Evolutionary conservation across 2,888 invertebrate genomes (phyloP).

Genomic region (Strigamia crassipes): DNA sequence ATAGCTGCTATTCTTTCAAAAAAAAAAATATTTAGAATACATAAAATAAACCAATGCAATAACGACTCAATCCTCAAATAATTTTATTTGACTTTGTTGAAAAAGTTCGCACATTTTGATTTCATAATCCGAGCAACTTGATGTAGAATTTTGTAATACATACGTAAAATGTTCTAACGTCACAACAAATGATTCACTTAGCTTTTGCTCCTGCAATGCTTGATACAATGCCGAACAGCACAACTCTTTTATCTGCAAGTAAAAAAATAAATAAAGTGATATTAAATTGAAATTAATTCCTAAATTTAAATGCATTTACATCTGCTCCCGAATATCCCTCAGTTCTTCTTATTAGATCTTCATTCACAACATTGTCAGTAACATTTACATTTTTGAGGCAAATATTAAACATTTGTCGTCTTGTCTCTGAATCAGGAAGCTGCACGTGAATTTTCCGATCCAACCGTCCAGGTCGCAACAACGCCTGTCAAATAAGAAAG

Average conservation of each 20-base stretch:
- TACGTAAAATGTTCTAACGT: not conserved
- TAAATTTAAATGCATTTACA: conserved; percentile 51
- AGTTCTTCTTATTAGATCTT: conserved; percentile 71
- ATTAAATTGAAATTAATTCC: not conserved
- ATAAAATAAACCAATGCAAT: too few species aligned
- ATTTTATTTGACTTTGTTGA: not conserved
- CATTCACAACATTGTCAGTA: conserved; percentile 67
- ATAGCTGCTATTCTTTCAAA: too few species aligned
- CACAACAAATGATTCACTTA: not conserved
- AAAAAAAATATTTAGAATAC: too few species aligned
- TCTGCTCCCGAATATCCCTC: conserved; percentile 93
- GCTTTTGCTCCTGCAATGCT: not conserved
- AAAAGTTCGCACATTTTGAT: not conserved
- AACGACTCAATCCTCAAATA: too few species aligned
- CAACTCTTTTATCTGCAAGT: not conserved
- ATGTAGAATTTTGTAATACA: not conserved
- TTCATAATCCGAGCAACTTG: not conserved
- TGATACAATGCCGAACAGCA: not conserved
- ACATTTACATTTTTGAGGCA: conserved; percentile 76
- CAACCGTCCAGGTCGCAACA: conserved; percentile 87
- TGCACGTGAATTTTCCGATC: conserved; percentile 92
- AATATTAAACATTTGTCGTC: conserved; percentile 80
- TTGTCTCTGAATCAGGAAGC: conserved; percentile 78
- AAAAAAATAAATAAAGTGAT: not conserved
- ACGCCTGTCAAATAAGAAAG: conserved; percentile 65